Conservation (phyloP, 2,888 invertebrate genomes). For the Notodonta ziczac region DNA sequence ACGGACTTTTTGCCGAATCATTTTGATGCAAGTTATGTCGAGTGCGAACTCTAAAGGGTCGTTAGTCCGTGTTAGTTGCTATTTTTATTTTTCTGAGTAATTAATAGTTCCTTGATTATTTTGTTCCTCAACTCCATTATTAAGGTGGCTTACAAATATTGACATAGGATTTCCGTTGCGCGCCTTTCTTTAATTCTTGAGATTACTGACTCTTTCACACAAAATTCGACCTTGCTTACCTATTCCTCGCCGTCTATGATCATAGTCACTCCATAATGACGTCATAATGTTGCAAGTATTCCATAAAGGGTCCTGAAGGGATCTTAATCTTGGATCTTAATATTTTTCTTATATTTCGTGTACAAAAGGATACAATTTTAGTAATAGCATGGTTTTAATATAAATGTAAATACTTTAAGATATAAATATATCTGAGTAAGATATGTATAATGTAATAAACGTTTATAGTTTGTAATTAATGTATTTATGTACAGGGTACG, state of each 20-base stretch:
- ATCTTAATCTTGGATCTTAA: not conserved
- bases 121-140: not conserved
- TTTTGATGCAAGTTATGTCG: too few species aligned
- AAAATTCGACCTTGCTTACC: too few species aligned
- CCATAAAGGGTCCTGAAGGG: too few species aligned
- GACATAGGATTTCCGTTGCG: too few species aligned
- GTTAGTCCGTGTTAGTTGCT: too few species aligned
- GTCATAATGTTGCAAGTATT: too few species aligned
- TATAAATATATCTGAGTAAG: constrained; percentile 37
- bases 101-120: not conserved
- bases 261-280: too few species aligned
- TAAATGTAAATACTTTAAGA: constrained; percentile 50
- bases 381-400: constrained; percentile 30
- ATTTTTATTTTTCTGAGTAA: not conserved
- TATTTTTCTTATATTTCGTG: not conserved
- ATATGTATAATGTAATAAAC: constrained; percentile 14
- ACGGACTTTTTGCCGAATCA: too few species aligned
- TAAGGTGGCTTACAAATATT: not conserved
- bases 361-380: constrained; percentile 7
- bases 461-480: constrained; percentile 17
- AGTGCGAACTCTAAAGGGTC: too few species aligned
- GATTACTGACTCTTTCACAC: too few species aligned
- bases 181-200: too few species aligned
- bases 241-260: too few species aligned
- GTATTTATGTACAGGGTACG: constrained; percentile 47